Percentiles rank a stretch among this genome's conserved stretches.
phyloP scores from a whole-genome alignment of 2,113 vertebrate species.

The Phoenicopterus ruber region DNA sequence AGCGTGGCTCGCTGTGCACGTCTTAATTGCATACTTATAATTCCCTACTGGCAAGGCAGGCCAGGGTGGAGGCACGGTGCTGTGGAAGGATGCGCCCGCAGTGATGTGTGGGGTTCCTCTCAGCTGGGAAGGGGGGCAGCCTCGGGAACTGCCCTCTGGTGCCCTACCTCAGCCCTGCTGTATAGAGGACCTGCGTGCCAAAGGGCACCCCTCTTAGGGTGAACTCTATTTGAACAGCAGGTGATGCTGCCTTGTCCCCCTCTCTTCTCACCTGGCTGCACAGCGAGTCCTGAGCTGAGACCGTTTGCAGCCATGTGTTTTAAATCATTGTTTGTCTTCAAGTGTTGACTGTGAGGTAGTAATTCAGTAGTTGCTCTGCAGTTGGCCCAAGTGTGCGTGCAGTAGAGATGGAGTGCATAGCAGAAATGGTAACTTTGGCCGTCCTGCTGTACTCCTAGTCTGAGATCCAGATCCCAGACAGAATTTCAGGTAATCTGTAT shows the following conservation, averaged over 20 bases:
- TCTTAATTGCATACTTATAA: fast-evolving
- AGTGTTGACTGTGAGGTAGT: neutral
- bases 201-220: no score
- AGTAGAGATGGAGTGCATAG: fast-evolving
- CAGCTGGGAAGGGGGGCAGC: neutral
- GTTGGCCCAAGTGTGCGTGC: fast-evolving
- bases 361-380: neutral
- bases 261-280: fast-evolving
- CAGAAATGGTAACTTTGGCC: neutral
- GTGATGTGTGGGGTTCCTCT: neutral
- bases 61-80: fast-evolving
- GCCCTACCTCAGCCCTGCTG: neutral
- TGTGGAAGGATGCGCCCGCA: no score
- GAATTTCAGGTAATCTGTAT: fast-evolving
- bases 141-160: neutral
- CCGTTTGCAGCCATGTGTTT: neutral
- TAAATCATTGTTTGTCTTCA: neutral
- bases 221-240: neutral
- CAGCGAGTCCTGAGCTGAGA: fast-evolving
- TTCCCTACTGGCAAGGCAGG: neutral
- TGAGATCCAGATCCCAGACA: neutral
- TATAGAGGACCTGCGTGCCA: fast-evolving
- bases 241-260: fast-evolving
- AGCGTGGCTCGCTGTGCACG: no score
- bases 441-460: neutral